phyloP scores from a whole-genome alignment of 2,888 invertebrate genomes.

The Dicyrtoma fusca region DNA sequence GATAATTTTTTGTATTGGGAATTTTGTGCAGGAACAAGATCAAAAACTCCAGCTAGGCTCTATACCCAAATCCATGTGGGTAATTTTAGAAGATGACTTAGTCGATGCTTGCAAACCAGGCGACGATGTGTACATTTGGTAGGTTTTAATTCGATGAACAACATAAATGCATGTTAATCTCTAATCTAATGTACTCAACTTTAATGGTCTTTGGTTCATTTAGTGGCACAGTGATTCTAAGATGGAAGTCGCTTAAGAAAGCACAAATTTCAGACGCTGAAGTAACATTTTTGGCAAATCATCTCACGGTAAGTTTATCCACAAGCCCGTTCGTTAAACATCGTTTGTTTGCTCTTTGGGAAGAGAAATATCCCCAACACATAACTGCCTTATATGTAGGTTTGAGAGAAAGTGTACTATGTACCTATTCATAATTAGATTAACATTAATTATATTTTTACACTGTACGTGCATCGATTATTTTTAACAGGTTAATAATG shows the following conservation, averaged over 20 bases:
- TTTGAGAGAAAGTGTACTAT: too few species aligned
- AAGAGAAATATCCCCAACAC: too few species aligned
- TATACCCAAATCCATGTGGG: slow-evolving; percentile 76
- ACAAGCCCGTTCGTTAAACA: too few species aligned
- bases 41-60: slow-evolving; percentile 72
- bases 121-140: slow-evolving; percentile 84
- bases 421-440: too few species aligned
- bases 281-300: slow-evolving; percentile 72
- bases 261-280: slow-evolving; percentile 72
- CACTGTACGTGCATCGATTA: neutral
- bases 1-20: neutral
- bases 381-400: too few species aligned
- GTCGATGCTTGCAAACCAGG: slow-evolving; percentile 87
- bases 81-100: slow-evolving; percentile 80
- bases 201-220: neutral
- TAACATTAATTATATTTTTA: too few species aligned
- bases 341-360: too few species aligned
- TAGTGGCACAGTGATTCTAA: slow-evolving; percentile 75
- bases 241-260: slow-evolving; percentile 69
- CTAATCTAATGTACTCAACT: too few species aligned
- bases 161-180: too few species aligned
- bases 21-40: slow-evolving; percentile 70
- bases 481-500: slow-evolving; percentile 64
- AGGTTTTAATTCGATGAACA: too few species aligned
- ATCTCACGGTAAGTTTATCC: slow-evolving; percentile 63